Base-by-base conservation (phyloP, 2,888 invertebrate species). In the Brenthis daphne region DNA sequence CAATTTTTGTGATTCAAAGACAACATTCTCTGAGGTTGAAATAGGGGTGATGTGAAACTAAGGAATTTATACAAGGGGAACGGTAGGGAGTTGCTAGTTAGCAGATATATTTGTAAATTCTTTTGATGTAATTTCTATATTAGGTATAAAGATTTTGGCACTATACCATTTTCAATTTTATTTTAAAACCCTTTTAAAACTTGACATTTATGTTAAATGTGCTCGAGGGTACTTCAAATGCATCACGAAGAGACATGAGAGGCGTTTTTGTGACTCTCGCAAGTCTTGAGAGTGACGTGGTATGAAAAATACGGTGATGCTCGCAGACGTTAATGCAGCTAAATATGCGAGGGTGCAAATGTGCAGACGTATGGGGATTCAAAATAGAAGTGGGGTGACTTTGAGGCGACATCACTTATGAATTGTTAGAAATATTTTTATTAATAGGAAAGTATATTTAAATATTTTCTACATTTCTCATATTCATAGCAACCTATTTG, bases 271-370 rank as follows among this genome's bases (percentile, higher is more conserved):
- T 47, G 65, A 65, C 65, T 69, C 65, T 33, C 54, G 50, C 65
- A 66, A 65, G 72, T 68, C 72, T 68, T 73, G 68, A 64, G 70
- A 68, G 68, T 67, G 70, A 72, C 64, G 72, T 67, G 61, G 67
- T 71, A 64, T 87, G 88, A 89, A 87, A 89, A 89, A 88, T 89
- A 85, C 79, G 80, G 81, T 81, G 83, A 85, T 84, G 81, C 81
- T 74, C 54, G 77, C 79, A 79, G 80, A 79, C 75, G 74, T 89
- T 89, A 89, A 88, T 83, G 83, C 84, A 84, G 84, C 81, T 83
- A 87, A 87, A 89, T 89, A 88, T 87, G 86, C 84, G 84, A 85
- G 87, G 88, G 87, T 82, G 85, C 80, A 82, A 84, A 87, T 85
- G 84, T 84, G 82, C 77, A 76, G 74, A 79, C 77, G 76, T 77